Conservation (phyloP, 2,113 vertebrate genomes). For the Clarias gariepinus region DNA sequence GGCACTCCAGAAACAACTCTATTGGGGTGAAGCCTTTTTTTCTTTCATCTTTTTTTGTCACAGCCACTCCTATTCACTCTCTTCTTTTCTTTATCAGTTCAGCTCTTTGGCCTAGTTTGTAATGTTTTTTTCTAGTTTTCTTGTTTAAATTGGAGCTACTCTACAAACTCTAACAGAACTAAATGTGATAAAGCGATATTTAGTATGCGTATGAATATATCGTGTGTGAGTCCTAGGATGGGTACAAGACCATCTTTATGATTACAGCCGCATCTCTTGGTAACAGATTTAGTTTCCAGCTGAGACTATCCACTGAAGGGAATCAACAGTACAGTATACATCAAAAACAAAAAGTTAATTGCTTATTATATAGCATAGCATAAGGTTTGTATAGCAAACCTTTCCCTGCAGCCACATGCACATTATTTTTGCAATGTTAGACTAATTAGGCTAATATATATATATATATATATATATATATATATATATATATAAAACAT, state of each 20-base stretch:
- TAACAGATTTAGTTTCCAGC: background rate
- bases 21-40: background rate
- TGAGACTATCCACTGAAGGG: background rate
- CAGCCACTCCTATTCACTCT: conserved; percentile 1
- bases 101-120: conserved; percentile 21
- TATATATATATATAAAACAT: too few species aligned
- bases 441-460: background rate
- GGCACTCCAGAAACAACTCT: conserved; percentile 6
- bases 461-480: too few species aligned
- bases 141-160: background rate
- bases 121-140: background rate
- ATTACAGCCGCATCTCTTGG: background rate
- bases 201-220: background rate
- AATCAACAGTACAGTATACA: background rate
- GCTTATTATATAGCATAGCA: too few species aligned
- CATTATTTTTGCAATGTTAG: background rate
- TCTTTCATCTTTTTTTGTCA: background rate
- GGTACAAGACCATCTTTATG: background rate
- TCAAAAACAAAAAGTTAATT: background rate
- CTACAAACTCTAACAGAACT: background rate
- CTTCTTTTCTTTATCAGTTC: background rate
- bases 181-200: background rate
- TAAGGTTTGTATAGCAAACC: too few species aligned
- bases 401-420: background rate
- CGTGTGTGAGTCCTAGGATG: background rate